Evolutionary conservation across 2,113 vertebrate genomes (phyloP).

Genomic region (Eublepharis macularius): DNA sequence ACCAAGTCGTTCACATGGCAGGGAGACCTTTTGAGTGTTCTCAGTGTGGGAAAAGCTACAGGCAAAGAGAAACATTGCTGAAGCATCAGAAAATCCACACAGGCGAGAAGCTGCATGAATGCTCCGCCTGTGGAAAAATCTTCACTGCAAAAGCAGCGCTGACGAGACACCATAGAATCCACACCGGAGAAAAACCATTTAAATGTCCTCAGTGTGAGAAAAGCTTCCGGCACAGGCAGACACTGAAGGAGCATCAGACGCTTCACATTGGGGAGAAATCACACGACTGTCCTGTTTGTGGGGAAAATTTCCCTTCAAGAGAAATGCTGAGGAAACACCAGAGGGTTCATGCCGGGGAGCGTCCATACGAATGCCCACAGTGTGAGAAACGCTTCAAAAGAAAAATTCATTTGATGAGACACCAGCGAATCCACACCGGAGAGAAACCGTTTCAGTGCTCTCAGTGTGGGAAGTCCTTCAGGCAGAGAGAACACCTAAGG

Average conservation of each 20-base stretch:
- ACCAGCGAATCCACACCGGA: conserved; percentile 35
- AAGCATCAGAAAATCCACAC: background rate
- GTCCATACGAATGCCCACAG: conserved; percentile 25
- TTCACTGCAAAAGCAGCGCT: background rate
- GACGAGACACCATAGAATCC: background rate
- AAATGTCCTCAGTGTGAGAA: too few species aligned
- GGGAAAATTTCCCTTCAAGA: too few species aligned
- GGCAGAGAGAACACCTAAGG: conserved; percentile 72
- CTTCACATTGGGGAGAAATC: too few species aligned
- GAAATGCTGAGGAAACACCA: too few species aligned
- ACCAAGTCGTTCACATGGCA: background rate
- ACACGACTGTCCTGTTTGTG: too few species aligned
- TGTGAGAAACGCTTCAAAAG: conserved; percentile 14
- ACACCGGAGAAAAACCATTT: too few species aligned
- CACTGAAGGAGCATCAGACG: too few species aligned
- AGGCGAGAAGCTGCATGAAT: background rate
- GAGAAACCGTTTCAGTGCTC: conserved; percentile 73
- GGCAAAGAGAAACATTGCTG: background rate
- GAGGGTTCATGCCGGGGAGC: too few species aligned
- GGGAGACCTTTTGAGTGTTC: background rate
- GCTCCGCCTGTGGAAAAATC: background rate
- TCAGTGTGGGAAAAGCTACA: background rate
- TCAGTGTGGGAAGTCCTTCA: conserved; percentile 78
- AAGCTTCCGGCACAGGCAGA: too few species aligned
- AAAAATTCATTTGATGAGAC: background rate